phyloP scores from a whole-genome alignment of 2,888 invertebrate species.

The Lamellibrachia columna region DNA sequence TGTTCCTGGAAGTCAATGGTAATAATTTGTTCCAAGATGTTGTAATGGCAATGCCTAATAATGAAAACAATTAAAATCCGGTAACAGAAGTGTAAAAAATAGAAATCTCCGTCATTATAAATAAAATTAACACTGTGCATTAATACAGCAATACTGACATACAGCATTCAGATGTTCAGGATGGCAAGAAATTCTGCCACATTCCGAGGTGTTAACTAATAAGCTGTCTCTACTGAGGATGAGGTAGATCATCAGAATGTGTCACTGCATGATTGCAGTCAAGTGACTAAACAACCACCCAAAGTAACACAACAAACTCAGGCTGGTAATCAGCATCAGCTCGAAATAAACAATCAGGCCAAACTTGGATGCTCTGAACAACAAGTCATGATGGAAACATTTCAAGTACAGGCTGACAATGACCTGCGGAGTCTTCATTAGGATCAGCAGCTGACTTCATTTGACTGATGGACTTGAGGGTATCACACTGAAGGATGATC shows the following conservation, averaged over 20 bases:
- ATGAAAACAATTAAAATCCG: too few relatives aligned
- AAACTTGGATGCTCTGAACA: neutral
- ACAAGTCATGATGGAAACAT: neutral
- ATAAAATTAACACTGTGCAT: too few relatives aligned
- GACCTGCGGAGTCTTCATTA: neutral
- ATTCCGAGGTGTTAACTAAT: slow-evolving; percentile 2
- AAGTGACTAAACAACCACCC: neutral
- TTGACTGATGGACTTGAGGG: neutral
- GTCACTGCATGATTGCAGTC: neutral
- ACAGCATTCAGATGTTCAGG: neutral
- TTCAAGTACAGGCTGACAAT: neutral
- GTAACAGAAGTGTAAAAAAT: too few relatives aligned
- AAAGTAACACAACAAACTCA: neutral
- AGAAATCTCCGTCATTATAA: too few relatives aligned
- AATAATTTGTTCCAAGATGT: too few relatives aligned
- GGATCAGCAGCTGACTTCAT: neutral
- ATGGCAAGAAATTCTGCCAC: neutral
- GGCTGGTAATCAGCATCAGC: neutral
- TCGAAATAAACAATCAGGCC: neutral
- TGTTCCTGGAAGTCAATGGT: too few relatives aligned
- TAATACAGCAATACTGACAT: neutral
- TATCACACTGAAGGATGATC: neutral
- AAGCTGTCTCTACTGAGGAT: neutral
- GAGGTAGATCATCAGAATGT: neutral
- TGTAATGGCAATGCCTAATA: too few relatives aligned